These are phyloP conservation scores for Leucopsar rothschildi DNA, from an alignment of 2,113 vertebrate species.

Conservation along the genomic window DNA sequence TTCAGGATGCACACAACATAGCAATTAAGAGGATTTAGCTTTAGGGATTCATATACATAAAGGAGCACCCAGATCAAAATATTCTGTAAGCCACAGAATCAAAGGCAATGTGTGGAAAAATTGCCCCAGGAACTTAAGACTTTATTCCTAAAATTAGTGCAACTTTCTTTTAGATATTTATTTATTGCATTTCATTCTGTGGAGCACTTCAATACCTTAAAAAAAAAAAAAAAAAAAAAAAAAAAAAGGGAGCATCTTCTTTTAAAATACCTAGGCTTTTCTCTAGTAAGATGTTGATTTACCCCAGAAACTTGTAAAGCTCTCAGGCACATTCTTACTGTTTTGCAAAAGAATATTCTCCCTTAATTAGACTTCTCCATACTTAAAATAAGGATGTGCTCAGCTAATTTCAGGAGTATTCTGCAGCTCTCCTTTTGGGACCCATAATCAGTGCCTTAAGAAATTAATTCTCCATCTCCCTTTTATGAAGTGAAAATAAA, in stretches of 20 bases:
- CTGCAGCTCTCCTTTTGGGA: background rate
- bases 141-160: background rate
- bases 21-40: background rate
- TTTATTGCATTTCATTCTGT: background rate
- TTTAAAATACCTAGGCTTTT: background rate
- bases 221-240: no score
- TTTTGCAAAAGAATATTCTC: background rate
- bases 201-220: background rate
- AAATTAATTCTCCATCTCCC: background rate
- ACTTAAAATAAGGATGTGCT: background rate
- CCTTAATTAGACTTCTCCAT: background rate
- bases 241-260: fast-evolving
- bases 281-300: background rate
- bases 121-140: background rate
- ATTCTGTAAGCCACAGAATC: background rate
- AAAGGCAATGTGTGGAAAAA: background rate
- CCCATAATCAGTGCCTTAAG: background rate
- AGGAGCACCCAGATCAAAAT: background rate
- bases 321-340: background rate
- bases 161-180: background rate
- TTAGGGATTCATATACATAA: background rate
- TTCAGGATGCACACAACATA: background rate
- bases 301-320: background rate
- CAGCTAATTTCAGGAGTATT: background rate
- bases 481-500: background rate